Evolutionary conservation across 2,113 vertebrate genomes (phyloP).

Genomic region (Turdus rufiventris): DNA sequence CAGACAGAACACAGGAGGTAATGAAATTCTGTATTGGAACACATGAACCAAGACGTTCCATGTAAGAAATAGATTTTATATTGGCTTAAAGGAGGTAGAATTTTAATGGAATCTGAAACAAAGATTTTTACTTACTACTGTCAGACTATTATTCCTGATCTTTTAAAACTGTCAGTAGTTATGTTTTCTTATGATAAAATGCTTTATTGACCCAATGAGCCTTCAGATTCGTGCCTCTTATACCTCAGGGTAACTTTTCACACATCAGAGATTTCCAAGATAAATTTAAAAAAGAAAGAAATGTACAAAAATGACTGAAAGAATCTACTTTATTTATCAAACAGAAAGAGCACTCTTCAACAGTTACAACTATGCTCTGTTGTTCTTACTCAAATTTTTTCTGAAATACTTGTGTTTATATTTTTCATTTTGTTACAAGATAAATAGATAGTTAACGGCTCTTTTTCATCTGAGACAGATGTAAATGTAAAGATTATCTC

Average conservation of each 20-base stretch:
- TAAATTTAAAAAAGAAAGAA: not conserved
- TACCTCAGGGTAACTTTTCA: slow-evolving; percentile 14
- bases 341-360: not conserved
- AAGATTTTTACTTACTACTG: not conserved
- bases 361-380: not conserved
- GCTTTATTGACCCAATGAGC: not conserved
- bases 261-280: not conserved
- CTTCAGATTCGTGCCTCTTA: not conserved
- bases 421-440: not conserved
- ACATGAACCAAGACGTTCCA: accelerated
- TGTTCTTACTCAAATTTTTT: not conserved
- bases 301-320: not conserved
- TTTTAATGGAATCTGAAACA: not conserved
- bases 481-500: not conserved
- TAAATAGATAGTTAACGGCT: not conserved
- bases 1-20: accelerated
- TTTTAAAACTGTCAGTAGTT: slow-evolving; percentile 34
- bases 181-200: slow-evolving; percentile 22
- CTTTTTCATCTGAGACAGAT: not conserved
- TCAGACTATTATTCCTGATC: not conserved
- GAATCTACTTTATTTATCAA: not conserved
- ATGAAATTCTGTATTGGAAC: not conserved
- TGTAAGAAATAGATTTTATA: not conserved
- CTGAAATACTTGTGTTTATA: not conserved
- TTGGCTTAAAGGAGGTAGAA: not conserved